Percentiles rank a stretch among this genome's conserved stretches.
phyloP scores from a whole-genome alignment of 2,888 invertebrate species.

The Agrochola macilenta region DNA sequence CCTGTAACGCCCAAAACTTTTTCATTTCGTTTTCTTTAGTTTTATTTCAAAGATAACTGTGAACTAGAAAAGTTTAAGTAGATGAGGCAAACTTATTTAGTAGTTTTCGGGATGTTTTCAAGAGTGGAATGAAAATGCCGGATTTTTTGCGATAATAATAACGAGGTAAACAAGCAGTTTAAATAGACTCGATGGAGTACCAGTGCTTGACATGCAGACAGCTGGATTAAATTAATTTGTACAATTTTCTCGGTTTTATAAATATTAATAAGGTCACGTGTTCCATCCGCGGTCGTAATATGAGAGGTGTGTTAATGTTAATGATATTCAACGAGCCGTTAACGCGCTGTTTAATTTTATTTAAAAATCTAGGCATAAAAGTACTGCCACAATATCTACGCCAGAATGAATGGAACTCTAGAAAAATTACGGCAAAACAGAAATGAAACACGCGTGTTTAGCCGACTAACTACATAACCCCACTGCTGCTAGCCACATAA shows the following conservation, averaged over 20 bases:
- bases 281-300: conserved; percentile 30
- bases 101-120: conserved; percentile 25
- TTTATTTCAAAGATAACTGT: conserved; percentile 56
- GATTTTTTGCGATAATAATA: conserved; percentile 1
- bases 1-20: conserved; percentile 47
- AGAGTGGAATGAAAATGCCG: not conserved
- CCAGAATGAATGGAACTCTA: not conserved
- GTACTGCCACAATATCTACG: not conserved
- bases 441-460: not conserved
- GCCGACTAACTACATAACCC: conserved; percentile 10
- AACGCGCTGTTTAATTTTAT: conserved; percentile 27
- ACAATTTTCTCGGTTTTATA: conserved; percentile 26
- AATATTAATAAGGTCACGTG: conserved; percentile 48
- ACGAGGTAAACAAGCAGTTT: not conserved
- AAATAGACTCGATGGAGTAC: conserved; percentile 9
- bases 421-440: not conserved
- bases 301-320: conserved; percentile 38
- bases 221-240: conserved; percentile 16
- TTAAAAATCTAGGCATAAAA: conserved; percentile 23
- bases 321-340: conserved; percentile 34
- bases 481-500: too few relatives aligned
- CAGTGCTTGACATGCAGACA: conserved; percentile 17
- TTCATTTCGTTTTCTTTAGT: conserved; percentile 46
- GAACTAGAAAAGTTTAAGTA: conserved; percentile 50
- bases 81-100: conserved; percentile 46